A percentile compares a stretch with the other conserved stretches of the same genome.
Evolutionary conservation across 2,113 vertebrate genomes (phyloP).

Genomic region (Alces alces): DNA sequence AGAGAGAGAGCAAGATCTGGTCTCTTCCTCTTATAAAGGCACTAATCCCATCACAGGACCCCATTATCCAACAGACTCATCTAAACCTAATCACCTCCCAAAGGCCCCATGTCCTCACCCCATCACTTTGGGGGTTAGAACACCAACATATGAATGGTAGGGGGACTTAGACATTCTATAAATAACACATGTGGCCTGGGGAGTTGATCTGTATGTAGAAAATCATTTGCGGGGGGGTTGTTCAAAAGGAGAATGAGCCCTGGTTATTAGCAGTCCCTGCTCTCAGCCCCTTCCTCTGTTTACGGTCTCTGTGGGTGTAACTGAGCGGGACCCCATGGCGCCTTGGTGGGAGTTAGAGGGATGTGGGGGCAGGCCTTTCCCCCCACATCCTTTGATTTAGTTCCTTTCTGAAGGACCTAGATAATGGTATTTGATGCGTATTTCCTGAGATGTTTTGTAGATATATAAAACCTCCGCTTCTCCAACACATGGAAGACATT

Average conservation of each 20-base stretch:
- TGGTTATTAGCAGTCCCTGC: no score
- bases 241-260: not conserved
- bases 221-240: accelerated
- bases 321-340: not conserved
- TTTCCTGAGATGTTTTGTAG: not conserved
- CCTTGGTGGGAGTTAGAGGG: not conserved
- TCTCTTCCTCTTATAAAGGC: not conserved
- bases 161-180: not conserved
- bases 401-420: not conserved
- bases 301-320: not conserved
- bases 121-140: not conserved
- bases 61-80: not conserved
- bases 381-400: not conserved
- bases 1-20: not conserved
- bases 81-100: not conserved
- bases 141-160: not conserved
- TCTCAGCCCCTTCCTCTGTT: accelerated
- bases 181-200: not conserved
- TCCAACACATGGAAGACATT: not conserved
- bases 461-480: not conserved
- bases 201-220: no score
- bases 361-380: not conserved
- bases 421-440: not conserved
- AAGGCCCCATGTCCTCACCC: not conserved
- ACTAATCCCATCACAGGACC: not conserved